Evolutionary conservation across 2,113 vertebrate genomes (phyloP), one percentile per base, ranked within the genome.

Genomic region (Gavialis gangeticus): DNA sequence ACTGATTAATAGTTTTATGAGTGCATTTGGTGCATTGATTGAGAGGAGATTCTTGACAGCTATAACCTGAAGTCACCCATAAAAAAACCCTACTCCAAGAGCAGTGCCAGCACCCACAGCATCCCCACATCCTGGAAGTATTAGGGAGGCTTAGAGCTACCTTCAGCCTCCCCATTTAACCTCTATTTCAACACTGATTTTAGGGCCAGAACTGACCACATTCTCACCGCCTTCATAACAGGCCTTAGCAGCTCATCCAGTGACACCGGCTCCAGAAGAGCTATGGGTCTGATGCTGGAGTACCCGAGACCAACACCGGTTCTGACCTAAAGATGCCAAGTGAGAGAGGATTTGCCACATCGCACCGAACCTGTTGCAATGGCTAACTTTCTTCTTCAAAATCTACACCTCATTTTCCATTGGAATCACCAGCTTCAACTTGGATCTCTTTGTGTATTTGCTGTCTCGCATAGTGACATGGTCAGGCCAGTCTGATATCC

Each of bases 171-270:
- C 14, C 28, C 12, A 6, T 54, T 7, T 16, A 22, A 57, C 28
- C 46, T 46, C 46, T 7, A 46, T 46, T 46, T 46, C 46, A 46
- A 46, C 46, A 9, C 46, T 46, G 27, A 3, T 28, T 82, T 75
- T 12, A 54, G 75, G 27, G 34, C 15, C 77, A 66, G 77, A 2
- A 0, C 7, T n/a, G 82, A 79, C 69, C 62, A 34, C 55, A 17
- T 1, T 1, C 28, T 62, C 17, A 67, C 0, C 0, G 13, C 76
- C 37, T 25, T 27, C 63, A 1, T 18, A 57, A 54, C 25, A 64
- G 64, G 17, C 28, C 55, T 75, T 81, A 67, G 2, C 10, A n/a
- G 57, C 25, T 66, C 66, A 60, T 73, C 76, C 90, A 81, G 25
- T 60, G 9, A 25, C 25, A 64, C 80, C 17, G 54, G 37, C 64